Evolutionary conservation across 2,888 invertebrate genomes (phyloP), one percentile per base, ranked within the genome.

Genomic region (Dicranocentrus wangi): DNA sequence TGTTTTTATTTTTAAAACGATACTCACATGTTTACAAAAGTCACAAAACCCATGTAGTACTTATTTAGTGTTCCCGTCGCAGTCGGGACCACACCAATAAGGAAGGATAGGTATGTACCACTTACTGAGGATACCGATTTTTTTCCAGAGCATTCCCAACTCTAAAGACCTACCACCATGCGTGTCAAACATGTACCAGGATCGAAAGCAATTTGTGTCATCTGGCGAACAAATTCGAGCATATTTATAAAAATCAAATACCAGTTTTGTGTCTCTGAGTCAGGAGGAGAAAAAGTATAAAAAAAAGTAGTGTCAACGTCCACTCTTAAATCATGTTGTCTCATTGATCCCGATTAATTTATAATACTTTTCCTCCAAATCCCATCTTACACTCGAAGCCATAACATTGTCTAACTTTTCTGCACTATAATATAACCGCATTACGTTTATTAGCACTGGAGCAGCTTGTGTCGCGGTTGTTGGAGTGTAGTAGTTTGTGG

Each of bases 341-440:
- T 78, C 65, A 63, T 78, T 70, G 70, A 43, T 63, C 70, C 61
- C 77, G 71, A 78, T 78, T 71, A 65, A 78, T 78, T 78, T 78
- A n/a, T n/a, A n/a, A n/a, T n/a, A n/a, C 70, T 53, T 78, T 78
- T 65, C 71, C 78, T 63, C 32, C 19, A 71, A 71, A 78, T 78
- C 78, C 78, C 28, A 19, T 61, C 69, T 51, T 47, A n/a, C 55
- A 70, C 25, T 55, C 21, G 13, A 55, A 23, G 23, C 55, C 55
- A 55, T 55, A 55, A 55, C 5, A 55, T 55, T 55, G 25, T 25
- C 13, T 55, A 39, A 21, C 55, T 55, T 55, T 51, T 51, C 39
- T 5, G 39, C n/a, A n/a, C n/a, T n/a, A n/a, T n/a, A n/a, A n/a
- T n/a, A n/a, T n/a, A n/a, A n/a, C n/a, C n/a, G n/a, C n/a, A n/a